These are phyloP conservation scores for Perccottus glenii DNA, from an alignment of 2,113 vertebrate genomes.

Conservation along the genomic window DNA sequence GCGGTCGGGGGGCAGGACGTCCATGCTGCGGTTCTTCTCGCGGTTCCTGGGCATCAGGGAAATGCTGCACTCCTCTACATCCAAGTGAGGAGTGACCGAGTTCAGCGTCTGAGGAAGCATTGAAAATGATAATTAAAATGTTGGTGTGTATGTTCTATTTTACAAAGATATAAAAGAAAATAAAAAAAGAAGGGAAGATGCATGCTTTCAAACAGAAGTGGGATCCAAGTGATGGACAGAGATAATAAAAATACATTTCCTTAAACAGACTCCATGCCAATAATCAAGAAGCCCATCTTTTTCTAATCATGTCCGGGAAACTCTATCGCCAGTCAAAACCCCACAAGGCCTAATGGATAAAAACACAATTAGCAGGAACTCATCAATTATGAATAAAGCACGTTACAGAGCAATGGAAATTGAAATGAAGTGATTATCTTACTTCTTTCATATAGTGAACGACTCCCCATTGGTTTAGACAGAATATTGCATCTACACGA, in stretches of 20 bases:
- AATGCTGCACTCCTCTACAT: conserved; percentile 94
- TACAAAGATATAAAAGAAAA: conserved; percentile 34
- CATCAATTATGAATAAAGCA: conserved; percentile 61
- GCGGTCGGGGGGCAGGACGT: conserved; percentile 92
- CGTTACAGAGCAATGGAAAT: conserved; percentile 53
- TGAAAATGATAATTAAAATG: background rate
- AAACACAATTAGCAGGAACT: conserved; percentile 52
- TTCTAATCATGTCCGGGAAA: conserved; percentile 48
- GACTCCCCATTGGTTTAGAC: conserved; percentile 38
- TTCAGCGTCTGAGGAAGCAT: conserved; percentile 87
- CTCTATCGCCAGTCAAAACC: conserved; percentile 40
- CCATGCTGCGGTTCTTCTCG: conserved; percentile 96
- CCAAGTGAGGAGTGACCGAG: conserved; percentile 92
- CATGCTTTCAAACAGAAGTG: conserved; percentile 33
- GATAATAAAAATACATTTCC: conserved; percentile 27
- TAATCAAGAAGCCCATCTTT: conserved; percentile 44
- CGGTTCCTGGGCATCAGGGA: conserved; percentile 94
- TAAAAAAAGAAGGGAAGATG: conserved; percentile 36
- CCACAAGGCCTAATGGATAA: conserved; percentile 52
- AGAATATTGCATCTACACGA: conserved; percentile 18
- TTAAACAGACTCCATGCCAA: conserved; percentile 27
- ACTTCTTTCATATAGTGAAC: conserved; percentile 42
- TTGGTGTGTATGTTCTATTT: conserved; percentile 15
- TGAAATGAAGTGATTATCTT: conserved; percentile 61
- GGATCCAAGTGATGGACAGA: conserved; percentile 46